Base-by-base conservation (phyloP, 2,888 invertebrate species). In the Drosophila tripunctata region DNA sequence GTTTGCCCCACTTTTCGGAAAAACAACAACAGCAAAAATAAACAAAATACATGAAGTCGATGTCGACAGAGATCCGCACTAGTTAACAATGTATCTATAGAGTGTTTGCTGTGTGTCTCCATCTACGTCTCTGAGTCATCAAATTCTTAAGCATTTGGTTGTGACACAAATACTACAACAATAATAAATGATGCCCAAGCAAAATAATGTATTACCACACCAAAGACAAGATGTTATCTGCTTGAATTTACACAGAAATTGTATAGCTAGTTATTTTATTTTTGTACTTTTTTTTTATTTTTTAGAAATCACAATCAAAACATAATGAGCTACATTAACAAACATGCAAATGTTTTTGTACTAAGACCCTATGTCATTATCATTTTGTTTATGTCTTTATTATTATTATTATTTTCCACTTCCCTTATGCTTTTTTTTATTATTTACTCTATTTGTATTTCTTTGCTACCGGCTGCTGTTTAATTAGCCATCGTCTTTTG, bases 1-100 rank as follows among this genome's bases (percentile, higher is more conserved):
- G 61, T 81, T 87, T 87, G 87, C 56, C 85, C 82, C 12, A 75
- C 40, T 77, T 75, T 63, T 27, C 33, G n/a, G n/a, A n/a, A n/a
- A 47, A 33, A 41, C 50, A 31, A 35, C 36, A 38, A 43, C 50
- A 40, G 19, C 12, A 51, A n/a, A 21, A 21, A 44, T 19, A 30
- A 40, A 19, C 15, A 48, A 56, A n/a, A n/a, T n/a, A 40, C 24
- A 48, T 24, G 41, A 27, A 27, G 44, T 14, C 17, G 27, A 24
- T 15, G 44, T 30, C 8, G 15, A 30, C 8, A 19, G 22, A 19
- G 45, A 54, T 47, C 31, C 38, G 38, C 36, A 55, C 35, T 36
- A 30, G 21, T 36, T 21, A 41, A 8, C 31, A 52, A 48, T 21
- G 48, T 55, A 47, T 35, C 21, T 55, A 14, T 47, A 38, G 17